Evolutionary conservation across 2,113 vertebrate genomes (phyloP), one percentile per base, ranked within the genome.

Genomic region (Sylvia atricapilla): DNA sequence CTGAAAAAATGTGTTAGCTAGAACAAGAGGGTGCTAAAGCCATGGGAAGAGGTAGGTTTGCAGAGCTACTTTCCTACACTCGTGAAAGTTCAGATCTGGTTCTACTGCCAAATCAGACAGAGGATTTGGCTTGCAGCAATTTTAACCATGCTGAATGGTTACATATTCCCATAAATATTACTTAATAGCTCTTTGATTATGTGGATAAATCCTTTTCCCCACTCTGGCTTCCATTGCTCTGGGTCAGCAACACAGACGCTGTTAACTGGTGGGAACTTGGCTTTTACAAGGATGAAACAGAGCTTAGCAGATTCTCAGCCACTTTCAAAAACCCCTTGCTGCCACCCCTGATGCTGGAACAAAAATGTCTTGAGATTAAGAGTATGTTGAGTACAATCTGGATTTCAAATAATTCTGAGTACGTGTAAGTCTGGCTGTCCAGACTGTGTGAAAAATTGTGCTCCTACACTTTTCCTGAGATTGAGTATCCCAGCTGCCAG

Each of bases 361-460:
- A 39, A 80, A 87, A 53, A 63, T 5, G 0, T 23, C 1, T 14
- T 41, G 19, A 86, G 15, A 47, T 52, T 60, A 28, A 20, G 24
- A 73, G 4, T 53, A 60, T 23, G 6, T n/a, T 83, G 52, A 75
- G 6, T 31, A 52, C 12, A 60, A n/a, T 47, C 43, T 52, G 7
- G 37, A 75, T 69, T 68, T 33, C 4, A 64, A 89, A 21, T 68
- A 81, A 21, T 64, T 63, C 27, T 72, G 37, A 22, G 53, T 35
- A 27, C 0, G 0, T 39, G 3, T 39, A 81, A 53, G 10, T 63
- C n/a, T 44, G 3, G 6, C 39, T 76, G 59, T 58, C 39, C 28
- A 69, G 59, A 49, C 13, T 24, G 11, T 5, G 9, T 44, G 5
- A 53, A 64, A 90, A 90, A 64, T 33, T 2, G 35, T 63, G 13